Base-by-base conservation (phyloP, 2,888 invertebrate genomes). In the Drosophila parthenogenetica region DNA sequence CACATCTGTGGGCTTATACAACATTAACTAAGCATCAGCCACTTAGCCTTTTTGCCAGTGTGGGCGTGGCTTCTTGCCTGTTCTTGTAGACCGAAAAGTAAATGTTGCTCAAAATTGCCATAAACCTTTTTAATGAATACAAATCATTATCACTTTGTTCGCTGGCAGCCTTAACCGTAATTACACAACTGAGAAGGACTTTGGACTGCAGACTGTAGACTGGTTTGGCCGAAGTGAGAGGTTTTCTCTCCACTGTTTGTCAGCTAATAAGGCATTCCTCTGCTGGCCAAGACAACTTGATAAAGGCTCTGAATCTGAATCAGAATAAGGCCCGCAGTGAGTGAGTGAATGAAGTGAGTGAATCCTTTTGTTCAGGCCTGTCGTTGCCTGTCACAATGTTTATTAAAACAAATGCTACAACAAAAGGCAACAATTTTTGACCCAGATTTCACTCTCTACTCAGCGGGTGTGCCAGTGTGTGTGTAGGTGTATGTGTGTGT, bases 91-190 rank as follows among this genome's bases (percentile, higher is more conserved):
- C 77, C 62, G 37, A 60, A 71, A 75, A 79, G 77, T 73, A 89
- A 87, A 85, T 87, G 76, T 80, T 70, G 67, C 82, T 79, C 77
- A 53, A 89, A 87, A 82, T 79, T 87, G 82, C 79, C 81, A 77
- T 87, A 87, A 87, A 87, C 82, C 89, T 89, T 84, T 87, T 80
- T 82, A 87, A 89, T 89, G 87, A 84, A 85, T 85, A 89, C 86
- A 87, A 87, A 89, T 87, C 86, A 87, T 89, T 87, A 87, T 89
- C 86, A 87, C 87, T 89, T 87, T 83, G 81, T 80, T 71, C 67
- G 65, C 80, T 66, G 72, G 77, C 73, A 75, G 75, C 68, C 80
- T 71, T 64, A 79, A 79, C 89, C 82, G 80, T 87, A 86, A 86
- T 89, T 89, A 89, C 73, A 64, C 70, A 73, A 70, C 53, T 66